phyloP scores from a whole-genome alignment of 2,113 vertebrate genomes.

The Heteronetta atricapilla region DNA sequence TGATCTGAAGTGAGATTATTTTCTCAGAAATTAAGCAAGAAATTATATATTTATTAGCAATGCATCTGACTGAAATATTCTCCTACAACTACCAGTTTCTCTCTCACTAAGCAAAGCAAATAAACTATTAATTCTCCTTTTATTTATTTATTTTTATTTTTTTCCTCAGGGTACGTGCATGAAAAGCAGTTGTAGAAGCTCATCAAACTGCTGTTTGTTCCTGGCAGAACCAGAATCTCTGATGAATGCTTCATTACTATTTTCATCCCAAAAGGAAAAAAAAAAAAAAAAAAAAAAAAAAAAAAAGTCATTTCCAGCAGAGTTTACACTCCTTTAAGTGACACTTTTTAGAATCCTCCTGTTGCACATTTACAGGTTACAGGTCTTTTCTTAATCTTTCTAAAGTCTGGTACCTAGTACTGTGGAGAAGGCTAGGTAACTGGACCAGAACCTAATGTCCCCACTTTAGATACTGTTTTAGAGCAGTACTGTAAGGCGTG shows the following conservation, averaged over 20 bases:
- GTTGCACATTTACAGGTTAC: not conserved
- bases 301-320: not conserved
- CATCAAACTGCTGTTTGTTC: constrained; percentile 60
- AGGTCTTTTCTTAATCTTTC: not conserved
- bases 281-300: not conserved
- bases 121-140: constrained; percentile 57
- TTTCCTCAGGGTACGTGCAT: constrained; percentile 23
- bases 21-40: constrained; percentile 6
- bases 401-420: not conserved
- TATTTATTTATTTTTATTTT: not conserved
- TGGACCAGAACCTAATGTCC: not conserved
- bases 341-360: not conserved
- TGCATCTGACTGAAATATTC: constrained; percentile 27
- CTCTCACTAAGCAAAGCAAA: constrained; percentile 51
- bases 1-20: not conserved
- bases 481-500: not conserved
- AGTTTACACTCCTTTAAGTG: not conserved
- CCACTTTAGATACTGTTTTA: not conserved
- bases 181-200: constrained; percentile 54
- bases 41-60: constrained; percentile 36
- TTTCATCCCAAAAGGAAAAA: not conserved
- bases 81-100: constrained; percentile 15
- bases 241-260: constrained; percentile 23
- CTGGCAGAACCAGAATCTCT: constrained; percentile 6
- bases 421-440: not conserved